Base-by-base conservation (phyloP, 2,797 vertebrate genomes). In the Astyanax mexicanus region DNA sequence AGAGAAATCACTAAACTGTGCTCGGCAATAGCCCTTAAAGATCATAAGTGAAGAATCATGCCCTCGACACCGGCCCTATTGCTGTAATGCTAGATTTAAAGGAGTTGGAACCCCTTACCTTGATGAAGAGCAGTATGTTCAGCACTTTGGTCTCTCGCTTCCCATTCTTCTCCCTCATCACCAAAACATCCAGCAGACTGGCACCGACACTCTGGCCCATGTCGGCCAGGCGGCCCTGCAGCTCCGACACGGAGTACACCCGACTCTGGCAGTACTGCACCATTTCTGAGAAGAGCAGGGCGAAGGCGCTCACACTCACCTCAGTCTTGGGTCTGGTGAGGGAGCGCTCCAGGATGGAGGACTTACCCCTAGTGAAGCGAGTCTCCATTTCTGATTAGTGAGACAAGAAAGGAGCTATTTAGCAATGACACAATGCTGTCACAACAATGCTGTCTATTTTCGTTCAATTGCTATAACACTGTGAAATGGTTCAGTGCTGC, bases 201-300 rank as follows among this genome's bases (percentile, higher is more conserved):
- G 93, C 92, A 0, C 97, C 97, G 0, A 99, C 96, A 0, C 96
- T 94, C 78, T 95, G 95, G 15, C 97, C 97, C 90, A 98, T 89
- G 2, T 92, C 94, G 0, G 97, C 94, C 58, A 98, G 93, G 1
- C 95, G 95, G 0, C 94, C 93, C 86, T 99, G 97, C 23, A 99
- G 94, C 90, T 98, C 96, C 0, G 95, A 93, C 81, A 99, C 97
- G 0, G 97, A 99, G 90, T 96, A 98, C 4, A 98, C 97, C 0
- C 96, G 94, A 85, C 95, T 95, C 93, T 99, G 97, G 72, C 97
- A 98, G 89, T 99, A 98, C 92, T 99, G 97, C 0, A 99, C 96
- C 89, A 98, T 95, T 92, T 99, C 97, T 0, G 96, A 98, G 92
- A 98, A 99, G 6, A 98, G 94, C 17, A 99, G 90, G 0, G 96